Evolutionary conservation across 2,888 invertebrate species (phyloP).

Genomic region (Cecidostiba fungosa): DNA sequence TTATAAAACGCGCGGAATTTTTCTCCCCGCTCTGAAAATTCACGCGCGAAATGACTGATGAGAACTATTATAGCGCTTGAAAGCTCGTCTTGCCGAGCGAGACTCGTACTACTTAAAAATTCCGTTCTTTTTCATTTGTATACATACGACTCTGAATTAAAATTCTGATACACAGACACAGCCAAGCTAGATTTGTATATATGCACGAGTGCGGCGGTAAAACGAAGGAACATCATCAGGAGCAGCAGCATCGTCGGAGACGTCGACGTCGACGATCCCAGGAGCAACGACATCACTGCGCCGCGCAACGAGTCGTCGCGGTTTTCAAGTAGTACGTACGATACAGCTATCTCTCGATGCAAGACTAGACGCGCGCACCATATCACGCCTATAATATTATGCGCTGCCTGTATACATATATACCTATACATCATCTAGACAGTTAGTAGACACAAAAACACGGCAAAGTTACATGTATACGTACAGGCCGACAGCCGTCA

Average conservation of each 20-base stretch:
- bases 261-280: constrained; percentile 9
- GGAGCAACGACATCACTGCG: constrained; percentile 7
- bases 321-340: constrained; percentile 72
- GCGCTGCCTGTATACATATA: too few species aligned
- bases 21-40: neutral
- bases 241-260: neutral
- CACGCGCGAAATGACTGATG: neutral
- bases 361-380: neutral
- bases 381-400: neutral
- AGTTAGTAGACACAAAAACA: neutral
- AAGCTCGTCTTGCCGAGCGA: neutral
- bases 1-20: constrained; percentile 8
- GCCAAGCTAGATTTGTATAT: neutral
- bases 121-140: neutral
- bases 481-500: neutral
- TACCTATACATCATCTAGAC: too few species aligned
- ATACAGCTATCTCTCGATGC: constrained; percentile 10
- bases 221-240: neutral
- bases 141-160: neutral
- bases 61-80: neutral
- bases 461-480: neutral
- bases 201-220: neutral
- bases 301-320: constrained; percentile 68
- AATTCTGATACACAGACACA: neutral
- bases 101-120: neutral